Conservation (phyloP, 2,888 invertebrate genomes). For the Pachliopta kotzebuea region DNA sequence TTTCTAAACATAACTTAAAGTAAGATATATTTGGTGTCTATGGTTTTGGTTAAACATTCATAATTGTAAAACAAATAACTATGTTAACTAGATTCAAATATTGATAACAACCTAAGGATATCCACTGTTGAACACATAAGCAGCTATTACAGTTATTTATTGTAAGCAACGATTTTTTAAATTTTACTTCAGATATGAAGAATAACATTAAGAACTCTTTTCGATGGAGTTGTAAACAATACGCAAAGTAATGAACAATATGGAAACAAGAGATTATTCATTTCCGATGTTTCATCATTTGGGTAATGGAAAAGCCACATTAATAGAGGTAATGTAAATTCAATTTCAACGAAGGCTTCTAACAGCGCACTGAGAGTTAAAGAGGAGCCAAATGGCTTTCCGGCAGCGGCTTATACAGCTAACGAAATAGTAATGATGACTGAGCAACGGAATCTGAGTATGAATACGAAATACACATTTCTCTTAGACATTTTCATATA, state of each 20-base stretch:
- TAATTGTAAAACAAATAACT: too few species aligned
- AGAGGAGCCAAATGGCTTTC: slow-evolving; percentile 14
- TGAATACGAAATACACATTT: neutral
- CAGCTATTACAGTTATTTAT: too few species aligned
- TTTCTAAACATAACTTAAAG: too few species aligned
- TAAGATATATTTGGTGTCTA: too few species aligned
- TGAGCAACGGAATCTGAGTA: neutral
- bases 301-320: neutral
- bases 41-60: too few species aligned
- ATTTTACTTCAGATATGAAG: too few species aligned
- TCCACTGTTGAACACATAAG: too few species aligned
- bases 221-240: neutral
- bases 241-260: too few species aligned
- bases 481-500: neutral
- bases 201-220: too few species aligned
- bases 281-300: neutral
- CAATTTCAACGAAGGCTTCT: slow-evolving; percentile 6
- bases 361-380: slow-evolving; percentile 1
- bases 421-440: slow-evolving; percentile 10
- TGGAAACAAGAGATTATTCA: neutral
- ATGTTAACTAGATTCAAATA: too few species aligned
- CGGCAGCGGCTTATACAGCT: slow-evolving; percentile 7
- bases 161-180: too few species aligned
- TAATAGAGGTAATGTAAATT: slow-evolving; percentile 13
- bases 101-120: too few species aligned